Percentiles rank a stretch among this genome's conserved stretches.
Evolutionary conservation across 2,113 vertebrate genomes (phyloP).

Genomic region (Isichthys henryi): DNA sequence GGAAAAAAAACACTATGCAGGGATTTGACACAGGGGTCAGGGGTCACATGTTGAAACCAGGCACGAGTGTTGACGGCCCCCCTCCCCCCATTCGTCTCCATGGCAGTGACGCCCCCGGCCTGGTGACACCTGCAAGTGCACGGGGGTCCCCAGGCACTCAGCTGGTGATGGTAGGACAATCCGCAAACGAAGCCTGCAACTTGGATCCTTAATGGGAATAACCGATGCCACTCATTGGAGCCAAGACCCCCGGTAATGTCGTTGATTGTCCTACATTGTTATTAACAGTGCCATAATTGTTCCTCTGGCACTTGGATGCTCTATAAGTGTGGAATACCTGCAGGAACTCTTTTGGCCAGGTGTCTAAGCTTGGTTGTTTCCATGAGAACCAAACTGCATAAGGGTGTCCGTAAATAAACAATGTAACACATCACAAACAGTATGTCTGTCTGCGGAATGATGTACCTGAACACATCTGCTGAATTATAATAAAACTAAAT

Average conservation of each 20-base stretch:
- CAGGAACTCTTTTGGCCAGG: neutral
- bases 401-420: neutral
- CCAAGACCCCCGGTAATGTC: conserved; percentile 28
- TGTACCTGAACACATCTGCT: neutral
- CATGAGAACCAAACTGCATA: conserved; percentile 10
- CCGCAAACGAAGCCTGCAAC: conserved; percentile 21
- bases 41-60: conserved; percentile 50
- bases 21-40: conserved; percentile 54
- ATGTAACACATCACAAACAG: neutral
- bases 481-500: neutral
- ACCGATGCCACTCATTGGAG: conserved; percentile 20
- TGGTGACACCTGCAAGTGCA: conserved; percentile 20
- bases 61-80: conserved; percentile 40
- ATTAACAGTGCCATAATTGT: neutral
- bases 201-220: conserved; percentile 17
- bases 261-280: neutral
- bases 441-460: neutral
- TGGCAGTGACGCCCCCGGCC: conserved; percentile 25
- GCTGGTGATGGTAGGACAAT: neutral
- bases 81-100: conserved; percentile 15
- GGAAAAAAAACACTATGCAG: conserved; percentile 51
- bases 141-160: neutral
- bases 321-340: neutral
- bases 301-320: neutral
- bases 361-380: neutral